Conservation (phyloP, 2,113 vertebrate genomes). For the Rattus rattus region DNA sequence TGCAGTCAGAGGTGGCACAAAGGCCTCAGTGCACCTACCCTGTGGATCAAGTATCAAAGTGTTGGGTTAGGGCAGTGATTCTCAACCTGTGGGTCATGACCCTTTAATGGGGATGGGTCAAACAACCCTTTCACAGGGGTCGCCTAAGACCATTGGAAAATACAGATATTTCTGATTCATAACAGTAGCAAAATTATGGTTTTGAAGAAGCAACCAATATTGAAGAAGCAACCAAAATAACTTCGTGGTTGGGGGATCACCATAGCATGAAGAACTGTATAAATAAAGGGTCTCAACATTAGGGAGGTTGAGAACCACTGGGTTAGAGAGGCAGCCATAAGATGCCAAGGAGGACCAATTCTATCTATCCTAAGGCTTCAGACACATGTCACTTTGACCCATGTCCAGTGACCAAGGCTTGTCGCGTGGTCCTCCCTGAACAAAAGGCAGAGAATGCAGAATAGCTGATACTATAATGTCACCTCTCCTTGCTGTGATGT, state of each 20-base stretch:
- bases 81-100: neutral
- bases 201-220: too few species aligned
- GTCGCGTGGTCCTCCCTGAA: neutral
- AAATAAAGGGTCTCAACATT: too few species aligned
- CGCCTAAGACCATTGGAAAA: neutral
- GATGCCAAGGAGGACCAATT: neutral
- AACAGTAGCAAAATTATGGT: neutral
- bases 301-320: neutral
- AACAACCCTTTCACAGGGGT: neutral
- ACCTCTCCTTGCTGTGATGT: neutral
- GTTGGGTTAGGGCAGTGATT: neutral
- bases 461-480: neutral
- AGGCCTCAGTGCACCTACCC: neutral
- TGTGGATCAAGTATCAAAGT: too few species aligned
- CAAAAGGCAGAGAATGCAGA: neutral
- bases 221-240: neutral
- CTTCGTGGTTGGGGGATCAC: neutral
- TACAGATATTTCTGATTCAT: neutral
- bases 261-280: neutral
- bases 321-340: neutral
- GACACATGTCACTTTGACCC: neutral
- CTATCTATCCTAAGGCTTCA: neutral
- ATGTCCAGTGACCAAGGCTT: neutral
- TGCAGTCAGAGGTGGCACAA: neutral
- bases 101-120: neutral